phyloP scores from a whole-genome alignment of 2,797 vertebrate species.

The Siniperca undulata region DNA sequence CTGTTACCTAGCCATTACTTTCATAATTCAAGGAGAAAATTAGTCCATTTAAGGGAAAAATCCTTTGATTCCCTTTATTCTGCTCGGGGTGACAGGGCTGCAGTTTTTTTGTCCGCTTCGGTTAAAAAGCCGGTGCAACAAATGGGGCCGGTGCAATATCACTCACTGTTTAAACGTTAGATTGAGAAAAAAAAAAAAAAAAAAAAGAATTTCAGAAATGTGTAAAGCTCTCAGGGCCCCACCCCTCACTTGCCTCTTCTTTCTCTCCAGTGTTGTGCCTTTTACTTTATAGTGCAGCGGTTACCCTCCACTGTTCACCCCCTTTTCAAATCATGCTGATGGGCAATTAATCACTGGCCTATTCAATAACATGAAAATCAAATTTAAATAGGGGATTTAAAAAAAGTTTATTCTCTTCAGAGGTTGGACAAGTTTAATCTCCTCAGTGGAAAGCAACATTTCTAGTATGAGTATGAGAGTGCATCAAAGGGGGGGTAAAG shows the following conservation, averaged over 20 bases:
- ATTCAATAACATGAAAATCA: constrained; percentile 70
- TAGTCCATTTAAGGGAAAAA: constrained; percentile 96
- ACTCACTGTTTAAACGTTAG: constrained; percentile 79
- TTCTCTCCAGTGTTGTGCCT: constrained; percentile 43
- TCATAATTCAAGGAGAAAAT: constrained; percentile 99
- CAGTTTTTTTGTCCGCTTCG: constrained; percentile 86
- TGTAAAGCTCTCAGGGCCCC: constrained; percentile 55
- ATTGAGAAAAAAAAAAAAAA: constrained; percentile 42
- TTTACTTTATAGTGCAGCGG: constrained; percentile 63
- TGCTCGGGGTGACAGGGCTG: constrained; percentile 88
- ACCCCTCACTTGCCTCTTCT: constrained; percentile 44
- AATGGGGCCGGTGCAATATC: constrained; percentile 85
- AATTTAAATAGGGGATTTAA: constrained; percentile 41
- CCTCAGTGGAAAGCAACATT: constrained; percentile 22
- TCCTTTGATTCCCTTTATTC: constrained; percentile 94
- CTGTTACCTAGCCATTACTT: constrained; percentile 99
- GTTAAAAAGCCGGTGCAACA: constrained; percentile 86
- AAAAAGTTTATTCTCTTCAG: constrained; percentile 3
- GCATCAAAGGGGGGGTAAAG: not conserved
- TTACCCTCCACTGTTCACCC: constrained; percentile 67
- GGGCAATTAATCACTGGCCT: constrained; percentile 78
- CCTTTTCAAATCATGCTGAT: constrained; percentile 72
- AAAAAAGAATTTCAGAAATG: constrained; percentile 80
- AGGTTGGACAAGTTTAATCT: constrained; percentile 10
- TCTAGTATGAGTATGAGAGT: not conserved